phyloP scores from a whole-genome alignment of 2,113 vertebrate genomes.

The Leuciscus idus region DNA sequence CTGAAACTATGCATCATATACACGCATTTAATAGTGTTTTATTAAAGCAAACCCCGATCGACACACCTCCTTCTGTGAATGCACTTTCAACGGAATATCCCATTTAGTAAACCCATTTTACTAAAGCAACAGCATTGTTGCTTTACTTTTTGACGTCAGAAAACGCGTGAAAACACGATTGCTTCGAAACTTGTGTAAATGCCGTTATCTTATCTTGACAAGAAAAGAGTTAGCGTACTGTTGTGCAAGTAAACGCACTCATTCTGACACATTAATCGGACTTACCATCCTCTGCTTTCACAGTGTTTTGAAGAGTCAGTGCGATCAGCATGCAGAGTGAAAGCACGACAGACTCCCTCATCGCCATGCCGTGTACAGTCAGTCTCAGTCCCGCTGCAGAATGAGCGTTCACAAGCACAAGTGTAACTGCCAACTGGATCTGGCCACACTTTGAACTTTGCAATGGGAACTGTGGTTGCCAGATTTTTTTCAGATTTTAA shows the following conservation, averaged over 20 bases:
- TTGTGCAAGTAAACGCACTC: not conserved
- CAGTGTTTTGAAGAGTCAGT: not conserved
- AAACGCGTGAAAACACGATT: not conserved
- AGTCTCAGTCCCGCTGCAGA: not conserved
- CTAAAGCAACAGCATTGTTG: too few relatives aligned
- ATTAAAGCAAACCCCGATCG: not conserved
- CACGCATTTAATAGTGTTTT: not conserved
- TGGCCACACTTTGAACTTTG: not conserved
- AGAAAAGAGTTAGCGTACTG: not conserved
- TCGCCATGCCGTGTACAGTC: not conserved
- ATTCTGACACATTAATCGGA: not conserved
- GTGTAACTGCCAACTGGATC: not conserved
- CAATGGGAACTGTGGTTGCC: not conserved
- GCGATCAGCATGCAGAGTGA: not conserved
- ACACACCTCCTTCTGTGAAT: not conserved
- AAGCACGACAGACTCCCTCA: not conserved
- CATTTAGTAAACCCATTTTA: too few relatives aligned
- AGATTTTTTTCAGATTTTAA: not conserved
- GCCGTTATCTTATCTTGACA: not conserved
- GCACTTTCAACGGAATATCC: not conserved
- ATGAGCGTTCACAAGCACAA: not conserved
- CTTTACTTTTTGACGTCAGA: not conserved
- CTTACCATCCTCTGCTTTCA: constrained; percentile 1
- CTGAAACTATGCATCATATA: not conserved
- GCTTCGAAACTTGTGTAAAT: not conserved